phyloP scores from a whole-genome alignment of 2,113 vertebrate genomes.

The Dunckerocampus dactyliophorus region DNA sequence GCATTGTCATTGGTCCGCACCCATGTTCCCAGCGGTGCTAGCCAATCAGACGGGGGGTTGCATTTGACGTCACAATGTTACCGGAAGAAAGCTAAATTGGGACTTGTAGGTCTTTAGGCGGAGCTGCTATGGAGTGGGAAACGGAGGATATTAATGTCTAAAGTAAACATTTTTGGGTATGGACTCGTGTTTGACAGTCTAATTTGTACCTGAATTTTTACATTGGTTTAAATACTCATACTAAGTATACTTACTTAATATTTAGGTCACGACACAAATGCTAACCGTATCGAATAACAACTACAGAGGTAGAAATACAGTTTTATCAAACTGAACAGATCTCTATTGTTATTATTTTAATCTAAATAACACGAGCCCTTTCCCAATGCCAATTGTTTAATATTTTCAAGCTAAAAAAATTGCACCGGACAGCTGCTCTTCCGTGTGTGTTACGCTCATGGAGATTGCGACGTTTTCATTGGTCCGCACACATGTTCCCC shows the following conservation, averaged over 20 bases:
- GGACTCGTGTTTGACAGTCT: no score
- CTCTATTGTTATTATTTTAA: no score
- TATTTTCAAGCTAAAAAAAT: no score
- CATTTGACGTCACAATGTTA: slow-evolving; percentile 75
- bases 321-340: no score
- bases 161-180: no score
- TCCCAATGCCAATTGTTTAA: no score
- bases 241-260: not conserved
- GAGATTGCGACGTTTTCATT: slow-evolving; percentile 77
- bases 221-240: not conserved
- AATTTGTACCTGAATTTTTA: no score
- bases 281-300: no score
- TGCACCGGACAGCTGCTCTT: slow-evolving; percentile 43
- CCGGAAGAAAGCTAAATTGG: slow-evolving; percentile 66
- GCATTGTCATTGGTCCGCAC: slow-evolving; percentile 1
- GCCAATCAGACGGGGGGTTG: slow-evolving; percentile 67
- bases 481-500: slow-evolving; percentile 55
- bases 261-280: not conserved
- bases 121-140: not conserved
- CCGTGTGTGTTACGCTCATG: slow-evolving; percentile 86
- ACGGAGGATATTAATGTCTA: not conserved
- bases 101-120: slow-evolving; percentile 51
- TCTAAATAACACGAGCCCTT: no score
- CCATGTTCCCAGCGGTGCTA: not conserved
- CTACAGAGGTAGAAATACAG: not conserved